phyloP scores from a whole-genome alignment of 2,888 invertebrate genomes.

The Steinernema scapterisci region DNA sequence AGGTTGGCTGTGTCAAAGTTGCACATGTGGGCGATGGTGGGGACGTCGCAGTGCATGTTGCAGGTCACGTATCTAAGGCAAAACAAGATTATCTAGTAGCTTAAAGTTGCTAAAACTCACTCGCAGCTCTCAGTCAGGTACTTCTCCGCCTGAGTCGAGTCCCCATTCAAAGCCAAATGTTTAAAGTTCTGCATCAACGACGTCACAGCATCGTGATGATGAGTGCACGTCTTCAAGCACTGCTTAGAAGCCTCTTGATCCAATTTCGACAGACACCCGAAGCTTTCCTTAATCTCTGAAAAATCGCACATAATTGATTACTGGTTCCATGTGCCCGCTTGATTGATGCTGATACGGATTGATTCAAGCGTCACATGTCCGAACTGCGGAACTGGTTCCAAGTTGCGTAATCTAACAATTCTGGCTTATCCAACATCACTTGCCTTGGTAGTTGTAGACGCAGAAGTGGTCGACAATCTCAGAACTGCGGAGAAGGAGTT shows the following conservation, averaged over 20 bases:
- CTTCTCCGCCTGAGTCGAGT: slow-evolving; percentile 59
- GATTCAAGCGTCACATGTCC: too few relatives aligned
- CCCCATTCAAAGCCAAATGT: slow-evolving; percentile 61
- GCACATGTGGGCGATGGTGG: slow-evolving; percentile 61
- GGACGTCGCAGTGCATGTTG: slow-evolving; percentile 63
- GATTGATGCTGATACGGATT: too few relatives aligned
- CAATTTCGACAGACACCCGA: slow-evolving; percentile 58
- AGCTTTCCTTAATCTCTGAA: slow-evolving; percentile 57
- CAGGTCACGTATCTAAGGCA: slow-evolving; percentile 58
- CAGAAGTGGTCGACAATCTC: slow-evolving; percentile 66
- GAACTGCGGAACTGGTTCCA: not conserved
- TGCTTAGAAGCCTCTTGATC: slow-evolving; percentile 50
- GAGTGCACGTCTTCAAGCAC: slow-evolving; percentile 60
- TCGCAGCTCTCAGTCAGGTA: slow-evolving; percentile 64
- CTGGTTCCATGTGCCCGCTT: not conserved
- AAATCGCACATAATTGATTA: not conserved
- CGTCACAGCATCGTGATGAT: slow-evolving; percentile 59
- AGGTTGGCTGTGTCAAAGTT: slow-evolving; percentile 60
- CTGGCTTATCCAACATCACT: not conserved
- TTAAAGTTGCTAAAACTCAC: slow-evolving; percentile 38
- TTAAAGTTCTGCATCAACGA: slow-evolving; percentile 52
- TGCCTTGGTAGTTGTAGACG: slow-evolving; percentile 62
- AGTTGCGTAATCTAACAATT: slow-evolving; percentile 1
- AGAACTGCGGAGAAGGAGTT: slow-evolving; percentile 55
- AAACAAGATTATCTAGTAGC: not conserved